These are phyloP conservation scores for Lepeophtheirus nordmannii DNA, from an alignment of 2,888 invertebrate genomes.

Conservation along the genomic window DNA sequence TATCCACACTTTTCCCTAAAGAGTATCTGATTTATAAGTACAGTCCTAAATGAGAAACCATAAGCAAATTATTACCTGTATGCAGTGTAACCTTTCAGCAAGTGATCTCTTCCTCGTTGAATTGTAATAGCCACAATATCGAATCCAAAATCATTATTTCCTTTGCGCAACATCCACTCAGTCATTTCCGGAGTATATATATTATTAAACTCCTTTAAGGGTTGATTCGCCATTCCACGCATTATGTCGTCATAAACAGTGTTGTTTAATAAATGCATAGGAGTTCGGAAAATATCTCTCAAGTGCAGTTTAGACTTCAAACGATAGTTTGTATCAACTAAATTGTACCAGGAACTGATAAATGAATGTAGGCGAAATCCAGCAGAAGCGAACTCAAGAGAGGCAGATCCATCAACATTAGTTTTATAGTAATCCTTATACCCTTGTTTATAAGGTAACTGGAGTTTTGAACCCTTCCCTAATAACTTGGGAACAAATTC, in stretches of 20 bases:
- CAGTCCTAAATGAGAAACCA: not conserved
- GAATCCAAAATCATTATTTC: slow-evolving; percentile 5
- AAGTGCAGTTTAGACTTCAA: not conserved
- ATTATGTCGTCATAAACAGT: slow-evolving; percentile 12
- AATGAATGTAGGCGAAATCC: slow-evolving; percentile 17
- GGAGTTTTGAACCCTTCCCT: not conserved
- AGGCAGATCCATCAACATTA: slow-evolving; percentile 8
- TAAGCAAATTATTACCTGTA: slow-evolving; percentile 11
- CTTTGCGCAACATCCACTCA: slow-evolving; percentile 2
- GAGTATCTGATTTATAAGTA: not conserved
- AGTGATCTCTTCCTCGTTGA: slow-evolving; percentile 21
- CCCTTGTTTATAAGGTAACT: not conserved
- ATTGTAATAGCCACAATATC: slow-evolving; percentile 19
- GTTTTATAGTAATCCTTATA: slow-evolving; percentile 14
- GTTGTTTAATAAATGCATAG: not conserved
- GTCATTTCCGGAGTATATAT: slow-evolving; percentile 17
- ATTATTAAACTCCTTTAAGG: slow-evolving; percentile 14
- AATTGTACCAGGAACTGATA: not conserved
- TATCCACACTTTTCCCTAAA: slow-evolving; percentile 12
- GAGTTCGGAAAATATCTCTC: slow-evolving; percentile 13
- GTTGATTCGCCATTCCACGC: slow-evolving; percentile 7
- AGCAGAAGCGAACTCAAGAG: slow-evolving; percentile 8
- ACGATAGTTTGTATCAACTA: not conserved
- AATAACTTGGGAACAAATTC: slow-evolving; percentile 5
- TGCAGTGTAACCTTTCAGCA: slow-evolving; percentile 9